These are phyloP conservation scores for Poecilia gillii DNA, from an alignment of 2,797 vertebrate species.

Conservation along the genomic window DNA sequence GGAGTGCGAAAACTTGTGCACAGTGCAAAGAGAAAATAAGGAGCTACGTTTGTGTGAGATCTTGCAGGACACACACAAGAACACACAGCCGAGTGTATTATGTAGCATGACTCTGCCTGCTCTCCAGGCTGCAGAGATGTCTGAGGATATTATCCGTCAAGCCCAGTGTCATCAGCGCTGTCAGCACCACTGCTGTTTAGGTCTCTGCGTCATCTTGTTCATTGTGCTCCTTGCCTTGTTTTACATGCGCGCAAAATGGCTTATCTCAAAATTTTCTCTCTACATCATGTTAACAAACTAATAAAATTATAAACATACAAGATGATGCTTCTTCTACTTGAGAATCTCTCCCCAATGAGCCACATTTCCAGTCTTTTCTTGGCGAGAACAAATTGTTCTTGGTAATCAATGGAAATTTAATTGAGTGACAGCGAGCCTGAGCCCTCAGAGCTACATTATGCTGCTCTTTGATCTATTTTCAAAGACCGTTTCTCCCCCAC, in stretches of 20 bases:
- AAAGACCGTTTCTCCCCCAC: slow-evolving; percentile 58
- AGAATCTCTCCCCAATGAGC: slow-evolving; percentile 43
- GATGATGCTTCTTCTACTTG: slow-evolving; percentile 35
- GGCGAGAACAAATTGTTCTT: slow-evolving; percentile 68
- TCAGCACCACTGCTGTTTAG: slow-evolving; percentile 34
- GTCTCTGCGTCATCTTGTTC: slow-evolving; percentile 12
- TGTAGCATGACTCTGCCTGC: slow-evolving; percentile 21
- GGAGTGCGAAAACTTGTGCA: background rate
- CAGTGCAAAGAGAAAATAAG: background rate
- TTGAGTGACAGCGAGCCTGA: slow-evolving; percentile 59
- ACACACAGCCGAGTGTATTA: slow-evolving; percentile 21
- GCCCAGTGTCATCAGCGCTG: slow-evolving; percentile 25
- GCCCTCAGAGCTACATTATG: slow-evolving; percentile 58
- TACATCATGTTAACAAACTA: slow-evolving; percentile 3
- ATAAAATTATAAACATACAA: slow-evolving; percentile 29
- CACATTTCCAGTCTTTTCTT: slow-evolving; percentile 37
- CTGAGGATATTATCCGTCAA: slow-evolving; percentile 61
- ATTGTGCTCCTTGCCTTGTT: slow-evolving; percentile 20
- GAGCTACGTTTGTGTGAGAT: slow-evolving; percentile 24
- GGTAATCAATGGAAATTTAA: slow-evolving; percentile 75
- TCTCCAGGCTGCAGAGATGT: slow-evolving; percentile 55
- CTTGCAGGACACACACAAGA: slow-evolving; percentile 14
- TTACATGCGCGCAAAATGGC: background rate
- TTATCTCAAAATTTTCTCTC: background rate
- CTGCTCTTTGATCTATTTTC: slow-evolving; percentile 75